Conservation (phyloP, 2,797 vertebrate species). For the Hypotaenidia okinawae region DNA sequence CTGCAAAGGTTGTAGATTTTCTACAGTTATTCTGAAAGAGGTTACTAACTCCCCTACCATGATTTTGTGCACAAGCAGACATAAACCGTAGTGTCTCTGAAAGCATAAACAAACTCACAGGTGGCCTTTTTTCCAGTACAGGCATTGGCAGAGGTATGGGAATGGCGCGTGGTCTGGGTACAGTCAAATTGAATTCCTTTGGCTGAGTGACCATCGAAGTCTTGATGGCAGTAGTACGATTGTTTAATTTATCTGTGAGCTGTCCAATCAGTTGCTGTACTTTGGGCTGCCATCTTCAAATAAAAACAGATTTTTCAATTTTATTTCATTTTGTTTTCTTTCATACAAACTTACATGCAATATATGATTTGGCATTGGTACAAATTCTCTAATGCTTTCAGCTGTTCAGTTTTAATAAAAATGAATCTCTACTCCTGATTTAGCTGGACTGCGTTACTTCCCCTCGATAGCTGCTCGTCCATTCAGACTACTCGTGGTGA, state of each 20-base stretch:
- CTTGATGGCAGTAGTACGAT: slow-evolving; percentile 58
- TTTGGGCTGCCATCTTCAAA: slow-evolving; percentile 86
- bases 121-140: slow-evolving; percentile 75
- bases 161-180: slow-evolving; percentile 79
- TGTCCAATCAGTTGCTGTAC: slow-evolving; percentile 80
- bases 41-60: not conserved
- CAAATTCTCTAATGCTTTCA: not conserved
- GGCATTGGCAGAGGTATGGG: slow-evolving; percentile 79
- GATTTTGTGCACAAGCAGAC: not conserved
- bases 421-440: not conserved
- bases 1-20: not conserved
- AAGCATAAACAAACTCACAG: slow-evolving; percentile 78
- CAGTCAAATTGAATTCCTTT: slow-evolving; percentile 85
- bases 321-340: not conserved
- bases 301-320: slow-evolving; percentile 12
- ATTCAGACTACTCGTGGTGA: not conserved
- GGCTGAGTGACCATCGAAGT: slow-evolving; percentile 78
- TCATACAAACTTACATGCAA: not conserved
- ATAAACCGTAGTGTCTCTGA: not conserved
- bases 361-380: not conserved
- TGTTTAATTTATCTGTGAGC: slow-evolving; percentile 70
- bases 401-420: not conserved
- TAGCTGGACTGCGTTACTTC: not conserved
- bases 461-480: not conserved
- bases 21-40: not conserved